phyloP scores from a whole-genome alignment of 2,797 vertebrate genomes.

The Scleropages formosus region DNA sequence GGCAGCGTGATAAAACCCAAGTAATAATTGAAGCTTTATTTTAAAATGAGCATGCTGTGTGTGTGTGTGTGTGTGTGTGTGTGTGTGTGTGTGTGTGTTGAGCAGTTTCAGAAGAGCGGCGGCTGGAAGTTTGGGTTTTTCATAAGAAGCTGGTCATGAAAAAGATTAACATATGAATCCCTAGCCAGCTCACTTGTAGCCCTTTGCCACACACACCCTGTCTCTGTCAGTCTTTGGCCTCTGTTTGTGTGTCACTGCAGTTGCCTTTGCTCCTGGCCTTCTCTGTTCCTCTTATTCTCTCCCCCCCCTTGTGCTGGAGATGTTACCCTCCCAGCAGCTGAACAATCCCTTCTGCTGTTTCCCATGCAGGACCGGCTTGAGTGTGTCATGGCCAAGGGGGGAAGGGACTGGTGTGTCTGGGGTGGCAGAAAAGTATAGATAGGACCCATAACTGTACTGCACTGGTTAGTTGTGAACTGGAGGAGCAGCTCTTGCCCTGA shows the following conservation, averaged over 20 bases:
- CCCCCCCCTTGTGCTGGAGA: constrained; percentile 28
- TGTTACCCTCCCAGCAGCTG: background rate
- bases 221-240: background rate
- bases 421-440: no score
- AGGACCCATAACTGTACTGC: no score
- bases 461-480: no score
- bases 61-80: constrained; percentile 38
- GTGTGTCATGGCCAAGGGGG: constrained; percentile 1
- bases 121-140: constrained; percentile 18
- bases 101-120: background rate
- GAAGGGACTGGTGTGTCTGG: no score
- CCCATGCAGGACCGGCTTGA: no score
- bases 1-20: constrained; percentile 13
- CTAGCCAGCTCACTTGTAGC: background rate
- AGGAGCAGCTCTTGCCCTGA: background rate
- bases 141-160: constrained; percentile 14
- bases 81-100: constrained; percentile 20
- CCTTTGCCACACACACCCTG: background rate
- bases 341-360: no score
- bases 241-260: constrained; percentile 11
- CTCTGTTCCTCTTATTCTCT: constrained; percentile 15
- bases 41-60: constrained; percentile 20
- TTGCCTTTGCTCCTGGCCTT: constrained; percentile 20
- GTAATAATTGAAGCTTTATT: constrained; percentile 21
- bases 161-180: constrained; percentile 4